phyloP scores from a whole-genome alignment of 2,888 invertebrate genomes.

The Argyra leucocephala region DNA sequence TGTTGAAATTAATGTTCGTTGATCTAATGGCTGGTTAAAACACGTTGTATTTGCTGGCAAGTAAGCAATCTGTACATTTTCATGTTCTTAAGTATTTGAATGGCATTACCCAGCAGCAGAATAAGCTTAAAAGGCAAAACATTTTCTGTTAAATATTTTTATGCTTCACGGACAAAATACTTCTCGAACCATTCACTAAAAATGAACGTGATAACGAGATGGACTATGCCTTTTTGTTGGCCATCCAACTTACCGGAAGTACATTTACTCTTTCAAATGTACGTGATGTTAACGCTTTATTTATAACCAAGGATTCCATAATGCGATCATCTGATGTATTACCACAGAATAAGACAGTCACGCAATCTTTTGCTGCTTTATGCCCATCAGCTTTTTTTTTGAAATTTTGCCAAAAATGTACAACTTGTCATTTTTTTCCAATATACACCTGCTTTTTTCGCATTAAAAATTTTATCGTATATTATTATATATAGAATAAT shows the following conservation, averaged over 20 bases:
- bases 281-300: constrained; percentile 25
- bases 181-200: constrained; percentile 23
- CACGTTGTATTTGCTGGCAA: no score
- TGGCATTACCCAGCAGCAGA: no score
- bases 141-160: no score
- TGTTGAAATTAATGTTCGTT: no score
- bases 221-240: constrained; percentile 27
- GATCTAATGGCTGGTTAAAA: no score
- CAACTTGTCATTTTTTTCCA: constrained; percentile 28
- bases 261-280: constrained; percentile 25
- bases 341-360: constrained; percentile 27
- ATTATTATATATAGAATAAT: constrained; percentile 17
- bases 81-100: no score
- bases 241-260: constrained; percentile 21
- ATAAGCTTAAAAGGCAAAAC: no score
- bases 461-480: constrained; percentile 24
- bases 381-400: constrained; percentile 24
- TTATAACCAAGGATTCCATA: constrained; percentile 28
- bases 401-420: constrained; percentile 28
- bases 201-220: constrained; percentile 20
- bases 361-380: constrained; percentile 24
- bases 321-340: constrained; percentile 29
- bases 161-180: constrained; percentile 20
- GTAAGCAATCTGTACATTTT: no score
- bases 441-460: constrained; percentile 24